A percentile compares a stretch with the other conserved stretches of the same genome.
Conservation (phyloP, 2,797 vertebrate genomes). For the Pygocentrus nattereri region DNA sequence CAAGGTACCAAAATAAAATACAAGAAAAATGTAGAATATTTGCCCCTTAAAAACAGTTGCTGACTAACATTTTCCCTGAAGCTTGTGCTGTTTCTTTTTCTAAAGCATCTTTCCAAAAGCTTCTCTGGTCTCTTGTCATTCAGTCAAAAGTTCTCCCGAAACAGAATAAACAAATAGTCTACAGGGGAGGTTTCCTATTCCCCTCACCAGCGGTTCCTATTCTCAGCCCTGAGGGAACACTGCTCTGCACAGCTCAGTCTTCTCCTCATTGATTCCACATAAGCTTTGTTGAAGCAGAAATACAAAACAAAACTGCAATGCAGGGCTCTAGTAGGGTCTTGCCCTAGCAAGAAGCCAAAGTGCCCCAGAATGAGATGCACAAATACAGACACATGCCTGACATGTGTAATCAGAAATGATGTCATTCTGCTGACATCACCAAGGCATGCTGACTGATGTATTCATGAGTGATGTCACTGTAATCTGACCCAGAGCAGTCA, state of each 20-base stretch:
- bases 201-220: background rate
- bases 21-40: no score
- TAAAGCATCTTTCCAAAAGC: background rate
- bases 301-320: background rate
- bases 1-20: no score
- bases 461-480: slow-evolving; percentile 53
- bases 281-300: background rate
- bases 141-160: background rate
- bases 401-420: slow-evolving; percentile 38
- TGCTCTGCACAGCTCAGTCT: slow-evolving; percentile 14
- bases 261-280: slow-evolving; percentile 5
- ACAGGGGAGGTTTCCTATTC: background rate
- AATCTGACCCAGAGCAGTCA: slow-evolving; percentile 49
- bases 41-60: no score
- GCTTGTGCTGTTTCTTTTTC: no score
- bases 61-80: no score
- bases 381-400: slow-evolving; percentile 35
- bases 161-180: slow-evolving; percentile 15
- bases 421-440: slow-evolving; percentile 48
- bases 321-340: background rate
- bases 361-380: slow-evolving; percentile 19
- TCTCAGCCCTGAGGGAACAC: slow-evolving; percentile 7
- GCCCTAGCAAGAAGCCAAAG: background rate
- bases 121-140: background rate
- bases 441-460: slow-evolving; percentile 42